Evolutionary conservation across 1,140 invertebrate genomes (phyloP).

Genomic region (Ips nitidus): DNA sequence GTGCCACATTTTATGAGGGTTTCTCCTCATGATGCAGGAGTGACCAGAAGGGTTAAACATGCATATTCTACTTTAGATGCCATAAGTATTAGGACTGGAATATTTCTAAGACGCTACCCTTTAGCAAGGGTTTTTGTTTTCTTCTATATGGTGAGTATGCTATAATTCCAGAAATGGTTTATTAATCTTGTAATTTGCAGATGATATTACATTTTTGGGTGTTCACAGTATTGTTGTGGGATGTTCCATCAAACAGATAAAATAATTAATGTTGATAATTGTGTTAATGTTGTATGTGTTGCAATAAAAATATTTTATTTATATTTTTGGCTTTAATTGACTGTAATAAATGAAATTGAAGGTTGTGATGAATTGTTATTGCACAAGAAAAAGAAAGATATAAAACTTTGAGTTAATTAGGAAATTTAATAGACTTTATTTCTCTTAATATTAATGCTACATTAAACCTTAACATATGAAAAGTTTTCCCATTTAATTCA

Average conservation of each 20-base stretch:
- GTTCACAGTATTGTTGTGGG: conserved; percentile 62
- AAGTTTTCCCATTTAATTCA: conserved; percentile 39
- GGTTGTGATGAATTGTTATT: too few species aligned
- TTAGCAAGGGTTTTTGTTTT: conserved; percentile 77
- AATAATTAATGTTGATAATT: not conserved
- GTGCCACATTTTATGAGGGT: conserved; percentile 73
- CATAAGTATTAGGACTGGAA: conserved; percentile 74
- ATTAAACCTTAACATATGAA: conserved; percentile 45
- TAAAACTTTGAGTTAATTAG: too few species aligned
- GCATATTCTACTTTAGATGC: conserved; percentile 77
- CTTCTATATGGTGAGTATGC: conserved; percentile 58
- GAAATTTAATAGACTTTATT: conserved; percentile 25
- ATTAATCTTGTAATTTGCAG: conserved; percentile 52
- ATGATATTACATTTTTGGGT: conserved; percentile 72
- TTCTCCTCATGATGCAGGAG: conserved; percentile 74
- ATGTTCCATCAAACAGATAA: conserved; percentile 41
- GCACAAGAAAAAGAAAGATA: too few species aligned
- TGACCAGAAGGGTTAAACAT: conserved; percentile 75
- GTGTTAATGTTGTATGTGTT: too few species aligned
- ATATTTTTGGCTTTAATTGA: too few species aligned
- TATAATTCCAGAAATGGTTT: not conserved
- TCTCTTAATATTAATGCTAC: conserved; percentile 42
- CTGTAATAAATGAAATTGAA: too few species aligned
- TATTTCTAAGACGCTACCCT: conserved; percentile 80
- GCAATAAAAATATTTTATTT: too few species aligned